These are phyloP conservation scores for Cosmorhoe ocellata DNA, from an alignment of 2,888 invertebrate genomes.

Conservation along the genomic window DNA sequence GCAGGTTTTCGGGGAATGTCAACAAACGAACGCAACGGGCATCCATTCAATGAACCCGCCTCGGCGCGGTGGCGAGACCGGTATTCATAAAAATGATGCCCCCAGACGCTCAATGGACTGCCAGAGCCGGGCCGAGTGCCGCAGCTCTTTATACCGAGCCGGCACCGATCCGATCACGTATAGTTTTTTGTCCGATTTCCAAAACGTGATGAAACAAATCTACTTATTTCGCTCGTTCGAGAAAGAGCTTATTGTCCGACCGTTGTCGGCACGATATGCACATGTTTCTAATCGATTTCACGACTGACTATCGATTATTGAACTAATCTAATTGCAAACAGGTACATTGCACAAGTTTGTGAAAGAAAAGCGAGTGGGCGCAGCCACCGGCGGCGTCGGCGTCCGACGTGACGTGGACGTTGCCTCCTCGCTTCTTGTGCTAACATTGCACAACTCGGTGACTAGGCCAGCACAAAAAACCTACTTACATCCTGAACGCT, in stretches of 20 bases:
- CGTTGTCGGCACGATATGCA: conserved; percentile 50
- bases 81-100: conserved; percentile 80
- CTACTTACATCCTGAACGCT: neutral
- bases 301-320: conserved; percentile 44
- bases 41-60: conserved; percentile 79
- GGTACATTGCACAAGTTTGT: conserved; percentile 64
- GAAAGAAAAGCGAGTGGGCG: conserved; percentile 55
- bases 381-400: conserved; percentile 41
- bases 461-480: conserved; percentile 3
- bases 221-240: conserved; percentile 40
- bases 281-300: conserved; percentile 55
- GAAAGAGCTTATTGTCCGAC: conserved; percentile 43
- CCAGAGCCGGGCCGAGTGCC: conserved; percentile 42
- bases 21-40: conserved; percentile 73
- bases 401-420: conserved; percentile 46
- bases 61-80: conserved; percentile 56
- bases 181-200: conserved; percentile 53
- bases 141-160: conserved; percentile 43
- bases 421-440: conserved; percentile 15
- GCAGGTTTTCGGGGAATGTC: conserved; percentile 83
- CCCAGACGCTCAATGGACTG: conserved; percentile 70
- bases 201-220: conserved; percentile 55
- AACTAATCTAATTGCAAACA: conserved; percentile 49
- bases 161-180: conserved; percentile 55
- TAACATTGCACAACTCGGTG: conserved; percentile 49